Percentiles rank a stretch among this genome's conserved stretches.
phyloP scores from a whole-genome alignment of 2,888 invertebrate species.

The Tinea semifulvella region DNA sequence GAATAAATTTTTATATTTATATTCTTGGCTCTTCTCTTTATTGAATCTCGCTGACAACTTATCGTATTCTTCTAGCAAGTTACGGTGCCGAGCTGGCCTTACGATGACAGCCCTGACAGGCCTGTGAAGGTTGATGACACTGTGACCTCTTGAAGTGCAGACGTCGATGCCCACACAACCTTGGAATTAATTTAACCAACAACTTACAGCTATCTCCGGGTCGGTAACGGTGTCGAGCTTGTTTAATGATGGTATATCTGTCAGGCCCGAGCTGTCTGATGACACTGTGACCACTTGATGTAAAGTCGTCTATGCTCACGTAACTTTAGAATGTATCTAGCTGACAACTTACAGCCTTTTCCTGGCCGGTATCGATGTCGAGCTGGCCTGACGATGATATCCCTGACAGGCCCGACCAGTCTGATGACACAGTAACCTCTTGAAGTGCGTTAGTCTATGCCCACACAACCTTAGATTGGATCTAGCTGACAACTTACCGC shows the following conservation, averaged over 20 bases:
- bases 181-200: too few species aligned
- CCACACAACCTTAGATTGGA: constrained; percentile 68
- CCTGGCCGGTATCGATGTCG: constrained; percentile 70
- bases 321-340: too few species aligned
- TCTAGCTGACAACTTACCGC: constrained; percentile 65
- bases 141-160: constrained; percentile 68
- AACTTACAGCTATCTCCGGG: constrained; percentile 71
- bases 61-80: constrained; percentile 71
- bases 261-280: constrained; percentile 71
- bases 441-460: constrained; percentile 61
- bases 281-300: constrained; percentile 67
- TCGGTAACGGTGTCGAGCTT: constrained; percentile 68
- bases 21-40: too few species aligned
- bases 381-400: constrained; percentile 71
- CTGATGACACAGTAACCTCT: constrained; percentile 69
- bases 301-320: constrained; percentile 60
- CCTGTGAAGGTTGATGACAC: constrained; percentile 69
- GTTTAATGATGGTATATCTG: constrained; percentile 71
- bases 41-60: too few species aligned
- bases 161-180: constrained; percentile 64
- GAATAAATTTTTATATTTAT: too few species aligned
- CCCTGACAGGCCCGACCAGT: constrained; percentile 70
- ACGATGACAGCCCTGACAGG: constrained; percentile 72
- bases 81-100: constrained; percentile 68
- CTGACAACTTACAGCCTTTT: constrained; percentile 68